phyloP scores from a whole-genome alignment of 2,888 invertebrate species.

The Andrena trimmerana region DNA sequence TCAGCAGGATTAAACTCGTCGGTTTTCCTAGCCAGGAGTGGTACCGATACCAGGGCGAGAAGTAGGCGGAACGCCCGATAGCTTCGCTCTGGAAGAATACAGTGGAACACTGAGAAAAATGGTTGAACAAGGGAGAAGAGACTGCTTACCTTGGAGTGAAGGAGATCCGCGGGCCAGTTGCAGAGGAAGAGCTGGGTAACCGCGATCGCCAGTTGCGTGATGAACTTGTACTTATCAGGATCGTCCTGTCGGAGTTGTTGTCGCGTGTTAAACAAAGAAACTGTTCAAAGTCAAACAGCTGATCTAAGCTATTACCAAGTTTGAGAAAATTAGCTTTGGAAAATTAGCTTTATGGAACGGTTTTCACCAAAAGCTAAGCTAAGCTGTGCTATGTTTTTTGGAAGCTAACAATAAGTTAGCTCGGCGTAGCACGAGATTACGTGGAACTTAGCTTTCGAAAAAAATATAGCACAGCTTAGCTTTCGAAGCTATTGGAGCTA shows the following conservation, averaged over 20 bases:
- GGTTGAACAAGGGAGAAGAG: too few species aligned
- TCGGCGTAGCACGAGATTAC: too few species aligned
- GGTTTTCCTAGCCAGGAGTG: constrained; percentile 42
- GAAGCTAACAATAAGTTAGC: too few species aligned
- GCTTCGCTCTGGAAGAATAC: constrained; percentile 61
- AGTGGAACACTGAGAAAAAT: not conserved
- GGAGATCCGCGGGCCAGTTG: constrained; percentile 73
- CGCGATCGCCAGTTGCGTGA: constrained; percentile 65
- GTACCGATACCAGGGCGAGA: constrained; percentile 66
- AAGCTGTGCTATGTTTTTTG: too few species aligned
- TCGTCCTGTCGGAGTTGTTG: constrained; percentile 53
- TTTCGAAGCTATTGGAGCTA: too few species aligned
- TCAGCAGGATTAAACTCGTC: constrained; percentile 62
- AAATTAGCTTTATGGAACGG: too few species aligned
- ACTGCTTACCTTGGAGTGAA: constrained; percentile 58
- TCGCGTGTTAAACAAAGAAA: not conserved
- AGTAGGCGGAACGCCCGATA: constrained; percentile 60
- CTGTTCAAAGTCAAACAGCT: too few species aligned
- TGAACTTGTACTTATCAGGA: constrained; percentile 66
- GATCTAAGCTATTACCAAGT: too few species aligned
- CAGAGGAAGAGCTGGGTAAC: constrained; percentile 71
- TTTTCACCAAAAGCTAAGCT: too few species aligned
- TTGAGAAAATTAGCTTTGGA: too few species aligned
- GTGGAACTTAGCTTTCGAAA: too few species aligned
- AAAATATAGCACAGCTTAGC: too few species aligned